Evolutionary conservation across 2,113 vertebrate species (phyloP), one percentile per base, ranked within the genome.

Genomic region (Pyxicephalus adspersus): DNA sequence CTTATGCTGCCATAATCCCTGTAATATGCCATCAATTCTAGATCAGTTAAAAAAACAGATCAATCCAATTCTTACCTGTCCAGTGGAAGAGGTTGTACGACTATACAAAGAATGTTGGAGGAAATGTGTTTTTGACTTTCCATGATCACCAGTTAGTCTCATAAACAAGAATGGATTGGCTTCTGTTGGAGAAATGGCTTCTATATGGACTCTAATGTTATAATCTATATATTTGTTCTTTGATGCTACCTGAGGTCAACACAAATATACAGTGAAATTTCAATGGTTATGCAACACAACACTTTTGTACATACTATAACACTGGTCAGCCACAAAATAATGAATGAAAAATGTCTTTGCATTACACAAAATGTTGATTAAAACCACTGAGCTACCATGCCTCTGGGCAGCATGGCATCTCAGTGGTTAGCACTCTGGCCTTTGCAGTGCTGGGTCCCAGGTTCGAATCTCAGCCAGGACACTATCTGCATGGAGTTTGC

Each of bases 131-230:
- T 26, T 25, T 23, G 67, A 31, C 54, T 45, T 73, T 0, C 68
- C 68, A 3, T 52, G 54, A 31, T 55, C 28, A 64, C 78, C 78
- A 73, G 64, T 61, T 13, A 81, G 34, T 73, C 2, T 60, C 34
- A 81, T 64, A 22, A 55, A 34, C 28, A 81, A n/a, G 19, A 51
- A 63, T 15, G 50, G 57, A 23, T 51, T n/a, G 3, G 57, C 26
- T 34, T 64, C 34, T 52, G 38, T 22, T 52, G n/a, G 26, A 54
- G n/a, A 18, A 23, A 3, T 73, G 15, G n/a, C 28, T 38, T n/a
- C 70, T 28, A n/a, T 64, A 16, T 73, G 28, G 22, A 81, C 58
- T 52, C 4, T 52, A 20, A 81, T 73, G 64, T 81, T 45, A 72
- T 81, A 81, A 72, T 81, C 67, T 54, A 26, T 31, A 6, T 72